Conservation (phyloP, 2,797 vertebrate species). For the Falco novaeseelandiae region DNA sequence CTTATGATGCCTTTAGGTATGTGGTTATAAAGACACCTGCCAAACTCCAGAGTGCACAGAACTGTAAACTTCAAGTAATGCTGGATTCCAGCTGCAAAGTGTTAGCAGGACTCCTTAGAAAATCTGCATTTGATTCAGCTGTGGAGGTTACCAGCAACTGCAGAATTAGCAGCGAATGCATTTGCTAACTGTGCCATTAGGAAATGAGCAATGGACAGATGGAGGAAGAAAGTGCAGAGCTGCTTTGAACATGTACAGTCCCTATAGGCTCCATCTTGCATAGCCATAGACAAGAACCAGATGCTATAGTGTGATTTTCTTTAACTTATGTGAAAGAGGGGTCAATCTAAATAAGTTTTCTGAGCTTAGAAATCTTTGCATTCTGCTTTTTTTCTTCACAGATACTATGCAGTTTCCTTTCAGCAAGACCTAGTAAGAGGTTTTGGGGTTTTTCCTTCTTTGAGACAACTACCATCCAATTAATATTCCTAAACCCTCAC, state of each 20-base stretch:
- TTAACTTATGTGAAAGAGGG: not conserved
- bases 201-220: conserved; percentile 40
- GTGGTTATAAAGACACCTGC: not conserved
- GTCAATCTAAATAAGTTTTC: not conserved
- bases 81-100: conserved; percentile 19
- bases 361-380: not conserved
- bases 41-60: not conserved
- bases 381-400: not conserved
- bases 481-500: not conserved
- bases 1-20: not conserved
- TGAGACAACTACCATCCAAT: not conserved
- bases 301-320: not conserved
- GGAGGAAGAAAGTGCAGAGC: not conserved
- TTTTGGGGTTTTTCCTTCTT: not conserved
- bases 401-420: not conserved
- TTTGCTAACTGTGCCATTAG: conserved; percentile 35
- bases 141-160: conserved; percentile 23
- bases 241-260: not conserved
- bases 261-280: not conserved
- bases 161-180: conserved; percentile 22
- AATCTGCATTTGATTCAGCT: conserved; percentile 21
- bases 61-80: not conserved
- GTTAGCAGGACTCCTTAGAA: not conserved
- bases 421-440: not conserved
- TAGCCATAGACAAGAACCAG: not conserved